Evolutionary conservation across 2,113 vertebrate species (phyloP), one percentile per base, ranked within the genome.

Genomic region (Rhinopomastus cyanomelas): DNA sequence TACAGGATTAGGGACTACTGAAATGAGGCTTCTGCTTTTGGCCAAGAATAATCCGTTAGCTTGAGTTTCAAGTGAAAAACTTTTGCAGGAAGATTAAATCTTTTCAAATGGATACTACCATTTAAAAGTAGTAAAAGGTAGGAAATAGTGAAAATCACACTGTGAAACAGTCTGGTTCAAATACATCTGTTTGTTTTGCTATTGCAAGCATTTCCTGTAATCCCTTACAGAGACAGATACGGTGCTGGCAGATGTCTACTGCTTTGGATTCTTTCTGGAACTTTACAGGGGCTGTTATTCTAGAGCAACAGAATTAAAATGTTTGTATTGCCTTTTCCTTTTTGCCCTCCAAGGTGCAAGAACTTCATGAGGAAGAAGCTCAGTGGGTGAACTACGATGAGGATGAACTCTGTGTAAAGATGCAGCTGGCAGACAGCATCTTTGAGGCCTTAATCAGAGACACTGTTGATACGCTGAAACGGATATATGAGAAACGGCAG

Each of bases 331-430:
- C 48, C 26, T 85, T 87, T 66, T 85, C 32, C 71, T 83, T 81
- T 92, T 27, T 87, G 3, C 19, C 71, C 67, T 90, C 75, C 84
- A 92, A 99, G 99, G 98, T 99, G 19, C 99, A 99, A 95, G 99
- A 99, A 77, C 98, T 99, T 68, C 99, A 99, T 0, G 99, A 99
- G 87, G 99, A 99, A 78, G 99, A 99, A 93, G 97, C 98, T 0
- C 98, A 99, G 94, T 99, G 99, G 99, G 99, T 99, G 60, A 99
- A 99, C 97, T 99, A 99, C 2, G 98, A 99, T 2, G 99, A 99
- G 72, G 99, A 99, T 12, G 99, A 99, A 49, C 96, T 99, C 76
- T 98, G 98, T 87, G 99, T 99, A 53, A 99, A 99, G 97, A 98
- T 99, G 98, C 99, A 99, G 96, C 86, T 99, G 77, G 98, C 99